Base-by-base conservation (phyloP, 1,140 invertebrate species). In the Drosophila kepulauana region DNA sequence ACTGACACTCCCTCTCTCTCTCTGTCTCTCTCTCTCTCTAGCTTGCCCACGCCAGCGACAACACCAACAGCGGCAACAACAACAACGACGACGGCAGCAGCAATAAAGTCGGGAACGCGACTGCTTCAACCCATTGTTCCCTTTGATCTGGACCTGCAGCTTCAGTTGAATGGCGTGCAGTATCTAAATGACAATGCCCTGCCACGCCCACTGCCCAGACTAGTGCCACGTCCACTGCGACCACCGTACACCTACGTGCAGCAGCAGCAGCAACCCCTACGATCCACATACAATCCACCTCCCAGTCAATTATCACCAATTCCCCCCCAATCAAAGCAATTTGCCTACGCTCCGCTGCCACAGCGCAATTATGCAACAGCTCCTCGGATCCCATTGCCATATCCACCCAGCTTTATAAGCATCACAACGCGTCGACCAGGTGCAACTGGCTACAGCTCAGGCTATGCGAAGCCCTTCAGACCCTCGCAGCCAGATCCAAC, bases 381-480 rank as follows among this genome's bases (percentile, higher is more conserved):
- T 8, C 46, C 81, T 0, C 61, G 85, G 41, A 81, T 81, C 0
- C 87, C 84, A 0, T n/a, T 92, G 25, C 91, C 91, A 1, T 92
- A 92, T 72, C 91, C 91, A 2, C 90, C 91, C 10, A 92, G 91
- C 28, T 92, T 92, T 57, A 74, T 92, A 2, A 91, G 81, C 73
- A 73, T 92, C 6, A 91, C 91, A 3, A 92, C 87, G 0, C 49
- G 87, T 2, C 16, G 65, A n/a, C 87, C 85, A 5, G 35, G 58
- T 16, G 1, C 28, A 54, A 10, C 35, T 10, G 51, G 43, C 1
- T 59, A 59, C 11, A 6, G 28, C 15, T 28, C 13, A 28, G 41
- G 43, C 35, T 65, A 78, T 33, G 41, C 58, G 20, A 75, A 72
- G 30, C 81, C 79, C 0, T 90, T 90, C 35, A 73, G 79, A 0